Evolutionary conservation across 2,797 vertebrate genomes (phyloP).

Genomic region (Chaenodraco wilsoni): DNA sequence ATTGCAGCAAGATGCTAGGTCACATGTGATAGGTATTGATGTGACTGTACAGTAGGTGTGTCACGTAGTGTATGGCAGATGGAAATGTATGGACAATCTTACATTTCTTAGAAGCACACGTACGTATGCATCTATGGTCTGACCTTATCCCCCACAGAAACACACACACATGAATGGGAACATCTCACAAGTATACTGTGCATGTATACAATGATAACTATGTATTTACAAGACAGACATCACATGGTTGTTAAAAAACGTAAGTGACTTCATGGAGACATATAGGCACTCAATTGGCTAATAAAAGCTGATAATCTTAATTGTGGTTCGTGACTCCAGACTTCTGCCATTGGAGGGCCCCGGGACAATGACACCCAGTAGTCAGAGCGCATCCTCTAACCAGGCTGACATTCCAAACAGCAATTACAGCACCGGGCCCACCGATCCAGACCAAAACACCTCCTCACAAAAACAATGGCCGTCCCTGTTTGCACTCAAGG

Average conservation of each 20-base stretch:
- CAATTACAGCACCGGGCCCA: conserved; percentile 82
- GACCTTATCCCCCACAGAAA: neutral
- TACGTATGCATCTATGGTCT: conserved; percentile 6
- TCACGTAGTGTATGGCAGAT: neutral
- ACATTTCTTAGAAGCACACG: neutral
- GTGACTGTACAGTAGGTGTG: too few relatives aligned
- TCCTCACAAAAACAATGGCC: conserved; percentile 80
- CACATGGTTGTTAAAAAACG: conserved; percentile 63
- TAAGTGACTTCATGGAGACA: conserved; percentile 67
- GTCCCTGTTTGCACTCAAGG: conserved; percentile 81
- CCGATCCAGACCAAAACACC: conserved; percentile 84
- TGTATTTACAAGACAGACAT: conserved; percentile 55
- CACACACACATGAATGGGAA: conserved; percentile 13
- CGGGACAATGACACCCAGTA: conserved; percentile 82
- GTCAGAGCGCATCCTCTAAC: conserved; percentile 78
- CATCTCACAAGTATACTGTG: conserved; percentile 23
- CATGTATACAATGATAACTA: conserved; percentile 39
- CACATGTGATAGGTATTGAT: neutral
- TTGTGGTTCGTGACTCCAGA: conserved; percentile 74
- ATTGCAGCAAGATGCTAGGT: neutral
- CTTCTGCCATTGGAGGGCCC: conserved; percentile 62
- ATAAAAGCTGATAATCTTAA: conserved; percentile 77
- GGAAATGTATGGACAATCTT: neutral
- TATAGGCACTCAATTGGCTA: conserved; percentile 72
- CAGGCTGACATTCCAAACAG: conserved; percentile 81